Conservation (phyloP, 2,797 vertebrate genomes). For the Phataginus tetradactyla region DNA sequence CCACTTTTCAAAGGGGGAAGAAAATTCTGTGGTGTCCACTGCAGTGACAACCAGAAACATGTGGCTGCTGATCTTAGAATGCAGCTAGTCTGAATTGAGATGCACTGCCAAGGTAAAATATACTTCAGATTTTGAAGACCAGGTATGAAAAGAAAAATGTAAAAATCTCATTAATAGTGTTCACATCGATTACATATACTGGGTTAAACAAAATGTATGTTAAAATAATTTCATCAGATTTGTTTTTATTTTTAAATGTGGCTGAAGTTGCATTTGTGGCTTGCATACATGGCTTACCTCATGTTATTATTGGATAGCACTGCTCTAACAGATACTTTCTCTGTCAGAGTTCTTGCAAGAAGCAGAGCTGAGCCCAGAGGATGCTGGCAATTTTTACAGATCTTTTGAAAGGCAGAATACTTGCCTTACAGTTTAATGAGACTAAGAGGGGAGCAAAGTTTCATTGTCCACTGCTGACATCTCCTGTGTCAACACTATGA, state of each 20-base stretch:
- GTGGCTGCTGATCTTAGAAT: not conserved
- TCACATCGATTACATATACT: not conserved
- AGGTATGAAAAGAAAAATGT: not conserved
- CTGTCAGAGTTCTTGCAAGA: not conserved
- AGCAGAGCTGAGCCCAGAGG: not conserved
- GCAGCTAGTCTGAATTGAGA: not conserved
- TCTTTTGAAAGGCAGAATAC: not conserved
- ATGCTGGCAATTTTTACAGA: not conserved
- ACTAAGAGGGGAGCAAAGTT: not conserved
- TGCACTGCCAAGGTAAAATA: not conserved
- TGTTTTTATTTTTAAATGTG: not conserved
- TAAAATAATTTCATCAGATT: not conserved
- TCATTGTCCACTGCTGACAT: not conserved
- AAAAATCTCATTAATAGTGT: not conserved
- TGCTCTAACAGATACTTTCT: not conserved
- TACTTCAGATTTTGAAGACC: not conserved
- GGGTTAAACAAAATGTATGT: not conserved
- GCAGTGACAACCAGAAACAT: not conserved
- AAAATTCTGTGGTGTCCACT: not conserved
- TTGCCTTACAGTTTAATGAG: not conserved
- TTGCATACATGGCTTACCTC: not conserved
- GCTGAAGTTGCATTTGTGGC: not conserved
- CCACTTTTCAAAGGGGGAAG: not conserved
- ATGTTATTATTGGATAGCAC: not conserved
- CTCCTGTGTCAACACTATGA: not conserved